These are phyloP conservation scores for Alligator mississippiensis DNA, from an alignment of 2,113 vertebrate species.

Conservation along the genomic window DNA sequence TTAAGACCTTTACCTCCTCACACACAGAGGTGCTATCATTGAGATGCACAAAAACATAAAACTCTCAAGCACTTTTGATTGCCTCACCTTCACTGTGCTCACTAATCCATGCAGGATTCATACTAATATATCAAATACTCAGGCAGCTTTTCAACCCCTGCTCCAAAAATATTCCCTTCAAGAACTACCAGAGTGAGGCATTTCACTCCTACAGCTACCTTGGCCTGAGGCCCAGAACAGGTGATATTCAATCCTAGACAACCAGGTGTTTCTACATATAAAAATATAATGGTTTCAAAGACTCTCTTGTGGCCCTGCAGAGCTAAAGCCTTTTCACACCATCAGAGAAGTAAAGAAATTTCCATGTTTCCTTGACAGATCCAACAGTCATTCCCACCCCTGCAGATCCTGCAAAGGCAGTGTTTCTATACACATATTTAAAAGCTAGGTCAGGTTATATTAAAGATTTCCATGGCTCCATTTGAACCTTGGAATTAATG, in stretches of 20 bases:
- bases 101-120: too few relatives aligned
- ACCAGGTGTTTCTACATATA: not conserved
- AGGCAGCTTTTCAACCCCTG: too few relatives aligned
- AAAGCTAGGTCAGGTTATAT: not conserved
- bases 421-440: not conserved
- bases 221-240: slow-evolving; percentile 40
- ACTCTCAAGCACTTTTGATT: too few relatives aligned
- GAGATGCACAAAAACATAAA: too few relatives aligned
- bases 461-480: not conserved
- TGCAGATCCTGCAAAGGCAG: not conserved
- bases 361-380: not conserved
- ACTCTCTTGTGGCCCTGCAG: not conserved
- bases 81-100: too few relatives aligned
- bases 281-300: slow-evolving; percentile 21
- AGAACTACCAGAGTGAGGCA: slow-evolving; percentile 26
- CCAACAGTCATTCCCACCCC: not conserved
- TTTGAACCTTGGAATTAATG: not conserved
- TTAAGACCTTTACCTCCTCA: too few relatives aligned
- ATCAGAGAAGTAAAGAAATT: not conserved
- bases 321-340: not conserved
- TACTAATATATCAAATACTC: too few relatives aligned
- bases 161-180: not conserved
- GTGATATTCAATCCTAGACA: slow-evolving; percentile 38
- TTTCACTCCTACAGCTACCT: slow-evolving; percentile 27
- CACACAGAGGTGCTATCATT: too few relatives aligned